Base-by-base conservation (phyloP, 1,140 invertebrate species). In the Bombus difficillimus region DNA sequence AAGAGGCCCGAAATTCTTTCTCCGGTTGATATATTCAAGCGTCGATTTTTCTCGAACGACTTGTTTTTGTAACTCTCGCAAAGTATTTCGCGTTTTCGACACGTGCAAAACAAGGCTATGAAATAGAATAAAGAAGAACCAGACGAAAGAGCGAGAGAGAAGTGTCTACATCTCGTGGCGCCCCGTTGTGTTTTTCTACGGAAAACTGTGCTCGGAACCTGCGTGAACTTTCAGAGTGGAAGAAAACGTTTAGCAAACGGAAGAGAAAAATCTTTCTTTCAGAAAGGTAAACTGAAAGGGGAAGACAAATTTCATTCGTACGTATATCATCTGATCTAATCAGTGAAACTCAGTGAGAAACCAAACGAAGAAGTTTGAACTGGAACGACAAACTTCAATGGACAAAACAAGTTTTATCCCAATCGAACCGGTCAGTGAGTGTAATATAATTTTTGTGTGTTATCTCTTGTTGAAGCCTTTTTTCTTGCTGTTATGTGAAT, bases 151-250 rank as follows among this genome's bases (percentile, higher is more conserved):
- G 89, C 74, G 88, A 91, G 77, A 85, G 82, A 77, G 83, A 69
- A 39, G 81, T 89, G 80, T 86, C 86, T 62, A 85, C 91, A 92
- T 92, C 92, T 92, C 91, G 93, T 94, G 93, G 93, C 93, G 93
- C 93, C 93, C 92, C 91, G 83, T 92, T 89, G 93, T 92, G 93
- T 93, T 94, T 92, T 92, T 92, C 89, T 89, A 91, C 86, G 88
- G 80, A 90, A 94, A 93, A 88, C 92, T 93, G 88, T 59, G 68
- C 66, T 66, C 43, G 41, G 57, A 78, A 73, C 66, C 75, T 79
- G 81, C 62, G 59, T 79, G 81, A 37, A 74, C 64, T 85, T 68
- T 78, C 47, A 34, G 66, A 69, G 39, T 81, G 69, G 69, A 53
- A 78, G 59, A 73, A 71, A 85, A 83, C 53, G 75, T 57, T 41